Evolutionary conservation across 2,888 invertebrate genomes (phyloP), one percentile per base, ranked within the genome.

Genomic region (Sphaeridia pumilis): DNA sequence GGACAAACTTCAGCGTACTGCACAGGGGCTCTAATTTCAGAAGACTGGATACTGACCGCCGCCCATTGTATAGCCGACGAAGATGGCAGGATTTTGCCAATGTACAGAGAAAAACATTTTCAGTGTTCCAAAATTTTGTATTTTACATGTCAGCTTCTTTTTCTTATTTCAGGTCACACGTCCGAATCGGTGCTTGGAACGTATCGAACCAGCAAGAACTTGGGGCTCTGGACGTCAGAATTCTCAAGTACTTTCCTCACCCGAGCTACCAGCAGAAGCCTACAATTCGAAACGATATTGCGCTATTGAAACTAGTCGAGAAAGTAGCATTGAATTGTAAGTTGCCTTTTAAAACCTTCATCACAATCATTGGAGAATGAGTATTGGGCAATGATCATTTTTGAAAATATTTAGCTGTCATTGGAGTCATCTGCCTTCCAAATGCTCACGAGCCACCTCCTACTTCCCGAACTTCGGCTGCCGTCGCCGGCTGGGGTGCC

Each of bases 221-320:
- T 28, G 56, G 56, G 14, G 52, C 56, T 10, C 48, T 49, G 24
- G 49, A 49, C 25, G 36, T 52, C 12, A 4, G 4, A 21, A 46
- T 56, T 3, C n/a, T n/a, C 10, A 22, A 43, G 35, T 22, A 49
- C 5, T 26, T 49, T 41, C 47, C 43, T 28, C 56, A 56, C 41
- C 48, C 52, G 2, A 26, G 28, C n/a, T 56, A 49, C 31, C 17
- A 48, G 35, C 49, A 56, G 38, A 21, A 48, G 14, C 56, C 52
- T 17, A 49, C 45, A 7, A 42, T 56, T 21, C 48, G 48, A 21
- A 48, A 56, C 36, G 56, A 56, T 22, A 56, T 56, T 27, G 56
- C 56, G n/a, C 34, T 56, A 14, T 31, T 56, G 1, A 44, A 49
- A 49, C 49, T 56, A 2, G 35, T 12, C 17, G 26, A 31, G n/a